A percentile compares a stretch with the other conserved stretches of the same genome.
Evolutionary conservation across 2,797 vertebrate genomes (phyloP).

Genomic region (Trachops cirrhosus): DNA sequence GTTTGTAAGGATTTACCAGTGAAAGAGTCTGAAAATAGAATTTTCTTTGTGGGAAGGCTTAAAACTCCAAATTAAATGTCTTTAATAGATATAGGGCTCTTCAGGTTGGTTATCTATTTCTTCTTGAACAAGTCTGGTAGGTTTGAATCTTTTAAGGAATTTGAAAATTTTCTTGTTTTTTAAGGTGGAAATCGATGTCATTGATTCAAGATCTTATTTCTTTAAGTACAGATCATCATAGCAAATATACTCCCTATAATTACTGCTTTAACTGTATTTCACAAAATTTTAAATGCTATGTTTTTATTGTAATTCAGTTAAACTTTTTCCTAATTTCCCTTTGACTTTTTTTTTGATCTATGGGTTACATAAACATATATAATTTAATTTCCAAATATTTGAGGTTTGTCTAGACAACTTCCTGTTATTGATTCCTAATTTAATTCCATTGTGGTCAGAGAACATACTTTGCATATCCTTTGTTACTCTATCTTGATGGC

Average conservation of each 20-base stretch:
- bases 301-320: constrained; percentile 2
- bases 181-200: neutral
- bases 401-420: neutral
- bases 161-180: neutral
- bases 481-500: neutral
- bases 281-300: neutral
- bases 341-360: neutral
- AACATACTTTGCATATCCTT: neutral
- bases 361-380: neutral
- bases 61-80: neutral
- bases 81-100: neutral
- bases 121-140: neutral
- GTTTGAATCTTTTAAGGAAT: neutral
- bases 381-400: constrained; percentile 10
- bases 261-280: neutral
- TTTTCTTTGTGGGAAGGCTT: neutral
- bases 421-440: neutral
- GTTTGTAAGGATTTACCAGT: neutral
- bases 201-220: neutral
- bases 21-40: neutral
- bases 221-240: neutral
- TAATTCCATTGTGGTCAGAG: neutral
- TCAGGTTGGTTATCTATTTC: neutral
- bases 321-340: neutral
- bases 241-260: neutral